A percentile compares a stretch with the other conserved stretches of the same genome.
These are phyloP conservation scores for Drosophila orosa DNA, from an alignment of 1,140 invertebrate genomes.

Conservation along the genomic window DNA sequence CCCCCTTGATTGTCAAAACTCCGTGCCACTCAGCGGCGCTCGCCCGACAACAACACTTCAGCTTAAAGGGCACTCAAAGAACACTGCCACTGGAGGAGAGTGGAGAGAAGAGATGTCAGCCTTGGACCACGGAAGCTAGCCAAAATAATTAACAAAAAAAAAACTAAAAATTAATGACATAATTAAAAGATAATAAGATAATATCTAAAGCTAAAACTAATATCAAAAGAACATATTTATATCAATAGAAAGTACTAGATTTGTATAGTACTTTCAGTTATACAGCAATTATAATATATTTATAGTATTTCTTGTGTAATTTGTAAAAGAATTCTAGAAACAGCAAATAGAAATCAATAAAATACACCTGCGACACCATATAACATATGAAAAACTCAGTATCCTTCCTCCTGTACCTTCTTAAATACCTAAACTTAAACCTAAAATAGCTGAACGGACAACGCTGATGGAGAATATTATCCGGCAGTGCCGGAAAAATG, in stretches of 20 bases:
- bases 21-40: slow-evolving; percentile 25
- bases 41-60: slow-evolving; percentile 31
- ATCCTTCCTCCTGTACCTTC: too few relatives aligned
- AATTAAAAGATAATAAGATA: not conserved
- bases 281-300: too few relatives aligned
- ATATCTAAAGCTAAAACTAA: not conserved
- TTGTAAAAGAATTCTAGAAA: too few relatives aligned
- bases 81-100: slow-evolving; percentile 1
- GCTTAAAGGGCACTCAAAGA: slow-evolving; percentile 22
- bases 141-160: not conserved
- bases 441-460: not conserved
- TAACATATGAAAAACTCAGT: too few relatives aligned
- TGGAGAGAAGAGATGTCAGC: not conserved
- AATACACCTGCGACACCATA: too few relatives aligned
- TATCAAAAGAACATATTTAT: too few relatives aligned
- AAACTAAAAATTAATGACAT: too few relatives aligned
- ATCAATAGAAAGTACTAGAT: too few relatives aligned
- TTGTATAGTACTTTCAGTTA: too few relatives aligned
- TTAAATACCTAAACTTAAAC: not conserved
- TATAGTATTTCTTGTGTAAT: too few relatives aligned
- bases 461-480: slow-evolving; percentile 15
- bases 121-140: not conserved
- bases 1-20: slow-evolving; percentile 38
- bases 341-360: too few relatives aligned
- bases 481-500: slow-evolving; percentile 25